A percentile compares a stretch with the other conserved stretches of the same genome.
Conservation (phyloP, 2,797 vertebrate genomes). For the Manis crassicaudata region DNA sequence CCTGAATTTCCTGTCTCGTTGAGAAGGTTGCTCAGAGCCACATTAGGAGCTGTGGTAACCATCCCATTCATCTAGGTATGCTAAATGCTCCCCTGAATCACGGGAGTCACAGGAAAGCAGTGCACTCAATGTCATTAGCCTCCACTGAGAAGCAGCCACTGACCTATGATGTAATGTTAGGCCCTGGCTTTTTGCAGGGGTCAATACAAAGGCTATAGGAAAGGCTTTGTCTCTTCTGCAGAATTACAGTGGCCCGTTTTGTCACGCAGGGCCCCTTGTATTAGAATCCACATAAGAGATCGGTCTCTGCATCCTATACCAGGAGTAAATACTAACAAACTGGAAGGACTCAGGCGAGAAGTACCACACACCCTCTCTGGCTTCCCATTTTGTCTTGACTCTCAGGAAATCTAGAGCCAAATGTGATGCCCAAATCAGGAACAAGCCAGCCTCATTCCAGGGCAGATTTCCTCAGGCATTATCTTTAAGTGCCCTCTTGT, state of each 20-base stretch:
- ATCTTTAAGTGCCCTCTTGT: background rate
- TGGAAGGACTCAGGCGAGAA: background rate
- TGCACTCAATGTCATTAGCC: background rate
- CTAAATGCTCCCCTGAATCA: background rate
- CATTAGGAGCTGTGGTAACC: background rate
- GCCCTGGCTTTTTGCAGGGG: background rate
- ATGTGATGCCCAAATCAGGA: background rate
- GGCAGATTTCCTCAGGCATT: background rate
- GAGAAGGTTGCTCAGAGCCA: background rate
- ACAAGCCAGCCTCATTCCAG: background rate
- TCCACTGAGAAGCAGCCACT: accelerated
- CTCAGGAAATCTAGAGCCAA: background rate
- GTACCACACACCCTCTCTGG: background rate
- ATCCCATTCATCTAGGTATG: background rate
- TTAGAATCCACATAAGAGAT: background rate
- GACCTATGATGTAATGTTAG: background rate
- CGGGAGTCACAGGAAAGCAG: background rate
- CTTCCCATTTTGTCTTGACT: background rate
- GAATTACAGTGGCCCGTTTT: background rate
- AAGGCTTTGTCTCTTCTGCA: background rate
- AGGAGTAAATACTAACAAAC: background rate
- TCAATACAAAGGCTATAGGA: background rate
- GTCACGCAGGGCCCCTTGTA: background rate
- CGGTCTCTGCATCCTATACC: background rate
- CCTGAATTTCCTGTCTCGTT: background rate